These are phyloP conservation scores for Drosophila macrospina DNA, from an alignment of 2,888 invertebrate genomes.

Conservation along the genomic window DNA sequence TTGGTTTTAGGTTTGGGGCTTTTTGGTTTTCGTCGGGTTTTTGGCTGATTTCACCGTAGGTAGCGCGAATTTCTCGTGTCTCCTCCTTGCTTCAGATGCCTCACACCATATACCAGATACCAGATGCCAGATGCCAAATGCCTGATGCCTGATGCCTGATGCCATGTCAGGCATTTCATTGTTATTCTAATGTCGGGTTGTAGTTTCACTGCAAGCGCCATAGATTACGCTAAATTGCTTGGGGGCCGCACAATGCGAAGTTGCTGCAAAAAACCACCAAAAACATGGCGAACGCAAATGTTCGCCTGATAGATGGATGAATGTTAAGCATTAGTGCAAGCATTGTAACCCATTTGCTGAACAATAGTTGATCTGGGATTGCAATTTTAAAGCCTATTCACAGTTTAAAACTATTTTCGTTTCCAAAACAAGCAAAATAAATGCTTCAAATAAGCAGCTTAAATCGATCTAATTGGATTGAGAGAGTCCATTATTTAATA, in stretches of 20 bases:
- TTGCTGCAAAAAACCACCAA: constrained; percentile 11
- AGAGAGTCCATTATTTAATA: constrained; percentile 12
- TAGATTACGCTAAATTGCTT: constrained; percentile 68
- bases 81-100: constrained; percentile 3
- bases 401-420: neutral
- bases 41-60: constrained; percentile 59
- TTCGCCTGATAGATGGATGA: constrained; percentile 52
- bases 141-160: constrained; percentile 36
- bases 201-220: constrained; percentile 54
- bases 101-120: too few relatives aligned
- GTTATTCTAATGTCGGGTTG: constrained; percentile 73
- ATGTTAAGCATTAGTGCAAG: constrained; percentile 32
- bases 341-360: constrained; percentile 13
- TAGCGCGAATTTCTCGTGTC: constrained; percentile 41
- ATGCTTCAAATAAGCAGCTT: neutral
- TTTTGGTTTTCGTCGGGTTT: constrained; percentile 11
- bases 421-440: neutral
- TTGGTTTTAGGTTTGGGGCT: constrained; percentile 8
- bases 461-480: constrained; percentile 5
- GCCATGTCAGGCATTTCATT: constrained; percentile 75
- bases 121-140: too few relatives aligned
- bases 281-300: constrained; percentile 36
- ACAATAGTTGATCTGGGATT: constrained; percentile 35
- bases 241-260: constrained; percentile 26
- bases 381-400: constrained; percentile 9